A percentile compares a stretch with the other conserved stretches of the same genome.
phyloP scores from a whole-genome alignment of 1,140 invertebrate genomes.

The Bombus haemorrhoidalis region DNA sequence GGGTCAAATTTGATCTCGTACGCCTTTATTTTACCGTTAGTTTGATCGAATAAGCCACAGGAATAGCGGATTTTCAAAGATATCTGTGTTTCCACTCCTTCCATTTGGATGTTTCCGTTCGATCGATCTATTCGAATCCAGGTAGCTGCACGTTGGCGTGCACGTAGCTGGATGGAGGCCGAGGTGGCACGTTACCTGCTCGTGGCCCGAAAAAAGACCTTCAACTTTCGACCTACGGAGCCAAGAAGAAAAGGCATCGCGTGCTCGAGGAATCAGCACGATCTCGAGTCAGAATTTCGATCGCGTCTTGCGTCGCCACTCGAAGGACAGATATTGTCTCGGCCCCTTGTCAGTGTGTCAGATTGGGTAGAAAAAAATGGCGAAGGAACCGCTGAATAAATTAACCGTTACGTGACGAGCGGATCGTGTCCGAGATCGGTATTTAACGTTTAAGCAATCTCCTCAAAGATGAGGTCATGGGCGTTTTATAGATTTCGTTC shows the following conservation, averaged over 20 bases:
- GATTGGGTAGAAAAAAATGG: conserved; percentile 3
- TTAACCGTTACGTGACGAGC: conserved; percentile 22
- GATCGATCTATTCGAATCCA: background rate
- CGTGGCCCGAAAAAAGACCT: conserved; percentile 59
- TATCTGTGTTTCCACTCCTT: background rate
- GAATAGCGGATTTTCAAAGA: background rate
- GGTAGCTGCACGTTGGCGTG: background rate
- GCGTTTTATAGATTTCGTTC: background rate
- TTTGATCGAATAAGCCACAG: background rate
- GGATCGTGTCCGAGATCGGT: background rate
- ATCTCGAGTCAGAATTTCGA: conserved; percentile 56
- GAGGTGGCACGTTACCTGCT: conserved; percentile 28
- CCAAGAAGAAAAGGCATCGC: conserved; percentile 56
- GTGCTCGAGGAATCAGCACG: conserved; percentile 53
- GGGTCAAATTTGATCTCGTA: background rate
- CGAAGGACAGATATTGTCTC: conserved; percentile 65
- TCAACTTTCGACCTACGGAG: conserved; percentile 71
- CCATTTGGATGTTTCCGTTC: background rate
- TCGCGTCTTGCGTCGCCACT: conserved; percentile 48
- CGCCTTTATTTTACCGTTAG: background rate
- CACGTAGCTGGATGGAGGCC: conserved; percentile 32
- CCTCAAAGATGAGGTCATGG: background rate
- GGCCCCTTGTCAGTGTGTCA: background rate
- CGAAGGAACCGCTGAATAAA: conserved; percentile 43
- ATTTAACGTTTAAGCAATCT: conserved; percentile 3